Base-by-base conservation (phyloP, 2,797 vertebrate species). In the Orientallactaga sibirica region DNA sequence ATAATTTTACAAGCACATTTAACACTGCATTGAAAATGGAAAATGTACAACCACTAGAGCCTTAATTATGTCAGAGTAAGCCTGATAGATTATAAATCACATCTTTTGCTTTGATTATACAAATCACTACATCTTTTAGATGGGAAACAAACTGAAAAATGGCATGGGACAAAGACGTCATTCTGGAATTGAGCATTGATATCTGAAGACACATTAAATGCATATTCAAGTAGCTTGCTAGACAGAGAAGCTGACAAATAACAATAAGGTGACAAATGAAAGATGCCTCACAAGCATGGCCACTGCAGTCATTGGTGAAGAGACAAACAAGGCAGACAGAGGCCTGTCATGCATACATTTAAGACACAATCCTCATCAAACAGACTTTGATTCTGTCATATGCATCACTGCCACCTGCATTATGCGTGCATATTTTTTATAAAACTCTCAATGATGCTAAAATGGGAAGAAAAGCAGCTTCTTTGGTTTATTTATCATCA, bases 221-320 rank as follows among this genome's bases (percentile, higher is more conserved):
- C 62, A 91, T 88, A n/a, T 19, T 58, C 95, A 94, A 82, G 61
- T 29, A 82, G 20, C 20, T 71, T 94, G 55, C 82, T 82, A 82
- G 79, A 85, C 20, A 92, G 24, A 88, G 55, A 90, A 88, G 43
- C 52, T 93, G 82, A 84, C 58, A 88, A 92, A 77, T 87, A 79
- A 70, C 29, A 86, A 74, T 61, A 52, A 79, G 78, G 90, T 33
- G 58, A 95, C 52, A 86, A 80, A 94, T 93, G 73, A 88, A 80
- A 71, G 92, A 71, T 86, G 48, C 74, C 68, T 94, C 62, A 62
- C 9, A 8, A 7, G n/a, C 33, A 73, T 5, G 33, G 58, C 76
- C 71, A 37, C 20, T 83, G 19, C 11, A 48, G 8, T 43, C 73
- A 10, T 68, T 43, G 48, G 52, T 66, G 27, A 67, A 79, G 12